Percentiles rank a stretch among this genome's conserved stretches.
Evolutionary conservation across 2,797 vertebrate species (phyloP).

Genomic region (Lepilemur septentrionalis): DNA sequence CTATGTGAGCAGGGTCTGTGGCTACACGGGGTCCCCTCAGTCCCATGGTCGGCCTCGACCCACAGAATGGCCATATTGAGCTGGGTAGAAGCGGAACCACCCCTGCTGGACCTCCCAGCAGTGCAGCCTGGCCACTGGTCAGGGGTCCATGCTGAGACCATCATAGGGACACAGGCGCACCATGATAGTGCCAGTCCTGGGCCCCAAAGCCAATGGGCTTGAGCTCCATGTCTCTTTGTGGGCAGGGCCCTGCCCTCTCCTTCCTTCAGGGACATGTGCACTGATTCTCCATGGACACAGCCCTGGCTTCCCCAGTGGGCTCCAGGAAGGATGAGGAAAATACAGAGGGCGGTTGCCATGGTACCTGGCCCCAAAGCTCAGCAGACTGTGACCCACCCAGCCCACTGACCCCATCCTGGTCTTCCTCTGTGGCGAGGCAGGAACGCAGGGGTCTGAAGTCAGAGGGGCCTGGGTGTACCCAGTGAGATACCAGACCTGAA

Average conservation of each 20-base stretch:
- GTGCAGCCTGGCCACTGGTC: neutral
- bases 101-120: neutral
- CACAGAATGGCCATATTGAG: neutral
- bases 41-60: accelerated
- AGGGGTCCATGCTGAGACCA: neutral
- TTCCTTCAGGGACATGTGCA: neutral
- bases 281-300: neutral
- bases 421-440: neutral
- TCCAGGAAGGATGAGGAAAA: neutral
- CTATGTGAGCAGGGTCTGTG: accelerated
- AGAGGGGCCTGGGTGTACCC: neutral
- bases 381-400: neutral
- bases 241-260: too few species aligned
- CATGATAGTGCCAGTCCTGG: accelerated
- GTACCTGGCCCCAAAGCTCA: neutral
- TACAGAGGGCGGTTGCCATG: neutral
- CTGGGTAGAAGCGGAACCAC: neutral
- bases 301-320: neutral
- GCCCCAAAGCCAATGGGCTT: neutral
- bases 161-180: too few species aligned
- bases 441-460: neutral
- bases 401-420: neutral
- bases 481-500: accelerated
- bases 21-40: neutral
- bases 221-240: neutral